These are phyloP conservation scores for Myotis brandtii DNA, from an alignment of 2,113 vertebrate genomes.

Conservation along the genomic window DNA sequence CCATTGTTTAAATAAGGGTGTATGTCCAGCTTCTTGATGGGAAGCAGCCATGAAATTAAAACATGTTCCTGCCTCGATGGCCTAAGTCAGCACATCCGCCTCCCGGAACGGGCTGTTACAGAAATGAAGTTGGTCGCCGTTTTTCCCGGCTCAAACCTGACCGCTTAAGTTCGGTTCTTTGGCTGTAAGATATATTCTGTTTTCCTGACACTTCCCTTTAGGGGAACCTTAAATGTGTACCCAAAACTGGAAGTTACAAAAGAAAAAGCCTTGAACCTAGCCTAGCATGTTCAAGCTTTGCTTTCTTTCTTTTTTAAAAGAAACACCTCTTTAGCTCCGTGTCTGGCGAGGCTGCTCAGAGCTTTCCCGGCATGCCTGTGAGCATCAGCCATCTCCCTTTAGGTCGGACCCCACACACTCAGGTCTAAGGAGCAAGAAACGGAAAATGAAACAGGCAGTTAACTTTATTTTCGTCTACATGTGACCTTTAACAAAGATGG, in stretches of 20 bases:
- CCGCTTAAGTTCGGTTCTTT: not conserved
- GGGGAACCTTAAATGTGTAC: not conserved
- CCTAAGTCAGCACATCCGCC: not conserved
- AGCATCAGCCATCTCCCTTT: not conserved
- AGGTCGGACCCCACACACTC: not conserved
- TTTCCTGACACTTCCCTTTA: not conserved
- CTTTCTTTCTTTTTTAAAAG: not conserved
- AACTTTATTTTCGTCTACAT: not conserved
- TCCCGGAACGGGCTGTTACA: not conserved
- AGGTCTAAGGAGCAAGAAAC: not conserved
- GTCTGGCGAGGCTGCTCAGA: not conserved
- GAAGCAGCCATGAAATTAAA: slow-evolving; percentile 50
- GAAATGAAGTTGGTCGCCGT: slow-evolving; percentile 8
- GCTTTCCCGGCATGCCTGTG: not conserved
- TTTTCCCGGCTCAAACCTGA: not conserved
- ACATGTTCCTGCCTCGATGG: not conserved
- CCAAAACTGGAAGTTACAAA: not conserved
- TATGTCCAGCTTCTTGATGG: slow-evolving; percentile 3
- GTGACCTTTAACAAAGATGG: not conserved
- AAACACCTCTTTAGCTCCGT: not conserved
- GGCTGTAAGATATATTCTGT: not conserved
- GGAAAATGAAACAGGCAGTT: not conserved
- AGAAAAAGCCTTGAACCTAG: not conserved
- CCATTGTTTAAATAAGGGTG: slow-evolving; percentile 24
- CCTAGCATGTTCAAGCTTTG: not conserved